Evolutionary conservation across 2,888 invertebrate species (phyloP).

Genomic region (Embidobia sp.): DNA sequence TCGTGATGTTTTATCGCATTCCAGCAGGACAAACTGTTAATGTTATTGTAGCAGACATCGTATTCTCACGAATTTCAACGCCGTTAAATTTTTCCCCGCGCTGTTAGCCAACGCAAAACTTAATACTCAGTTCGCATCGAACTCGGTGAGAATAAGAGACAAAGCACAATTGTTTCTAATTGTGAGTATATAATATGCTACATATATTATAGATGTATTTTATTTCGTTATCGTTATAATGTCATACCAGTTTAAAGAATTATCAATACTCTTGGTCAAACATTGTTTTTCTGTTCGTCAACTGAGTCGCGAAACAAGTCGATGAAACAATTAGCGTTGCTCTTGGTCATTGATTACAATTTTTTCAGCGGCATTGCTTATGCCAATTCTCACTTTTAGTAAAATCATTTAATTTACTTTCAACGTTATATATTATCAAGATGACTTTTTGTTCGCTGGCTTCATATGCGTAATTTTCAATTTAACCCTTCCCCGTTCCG

Average conservation of each 20-base stretch:
- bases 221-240: slow-evolving; percentile 73
- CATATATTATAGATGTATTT: slow-evolving; percentile 74
- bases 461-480: slow-evolving; percentile 25
- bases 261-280: slow-evolving; percentile 71
- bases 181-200: slow-evolving; percentile 73
- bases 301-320: slow-evolving; percentile 42
- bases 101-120: background rate
- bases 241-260: slow-evolving; percentile 76
- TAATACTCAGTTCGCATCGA: slow-evolving; percentile 45
- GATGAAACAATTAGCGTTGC: slow-evolving; percentile 47
- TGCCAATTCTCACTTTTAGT: too few relatives aligned
- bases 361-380: background rate
- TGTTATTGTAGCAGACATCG: slow-evolving; percentile 72
- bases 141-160: slow-evolving; percentile 73
- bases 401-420: too few relatives aligned
- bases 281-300: slow-evolving; percentile 38
- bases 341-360: slow-evolving; percentile 19
- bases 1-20: slow-evolving; percentile 68
- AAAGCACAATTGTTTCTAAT: slow-evolving; percentile 72
- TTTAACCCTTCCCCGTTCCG: slow-evolving; percentile 17
- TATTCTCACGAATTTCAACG: slow-evolving; percentile 69
- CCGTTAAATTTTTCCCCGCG: slow-evolving; percentile 9
- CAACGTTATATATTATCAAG: slow-evolving; percentile 30
- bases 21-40: slow-evolving; percentile 71
- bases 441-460: slow-evolving; percentile 35